Evolutionary conservation across 2,113 vertebrate genomes (phyloP).

Genomic region (Anguilla rostrata): DNA sequence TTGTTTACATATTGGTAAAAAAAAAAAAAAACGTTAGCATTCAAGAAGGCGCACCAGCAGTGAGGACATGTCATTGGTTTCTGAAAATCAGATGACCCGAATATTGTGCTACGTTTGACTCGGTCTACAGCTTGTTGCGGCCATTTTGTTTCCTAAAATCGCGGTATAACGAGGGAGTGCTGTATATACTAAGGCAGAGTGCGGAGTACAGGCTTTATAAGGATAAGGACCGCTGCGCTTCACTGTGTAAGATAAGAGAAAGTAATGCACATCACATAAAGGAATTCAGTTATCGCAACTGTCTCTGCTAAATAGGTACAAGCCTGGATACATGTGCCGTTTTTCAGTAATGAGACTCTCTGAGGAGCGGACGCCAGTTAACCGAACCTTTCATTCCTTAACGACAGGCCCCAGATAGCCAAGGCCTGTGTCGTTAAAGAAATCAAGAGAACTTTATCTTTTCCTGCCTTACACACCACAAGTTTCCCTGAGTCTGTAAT

Average conservation of each 20-base stretch:
- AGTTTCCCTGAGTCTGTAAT: constrained; percentile 37
- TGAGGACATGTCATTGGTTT: neutral
- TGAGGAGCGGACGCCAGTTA: neutral
- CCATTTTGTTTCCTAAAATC: neutral
- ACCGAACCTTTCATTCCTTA: neutral
- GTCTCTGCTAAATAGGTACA: neutral
- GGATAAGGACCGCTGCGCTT: neutral
- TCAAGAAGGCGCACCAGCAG: no score
- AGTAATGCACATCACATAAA: neutral
- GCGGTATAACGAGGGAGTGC: neutral
- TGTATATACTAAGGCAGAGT: constrained; percentile 20
- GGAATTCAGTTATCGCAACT: neutral
- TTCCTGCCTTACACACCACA: neutral
- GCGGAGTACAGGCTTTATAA: constrained; percentile 26
- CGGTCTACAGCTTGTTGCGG: neutral
- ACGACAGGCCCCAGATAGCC: no score
- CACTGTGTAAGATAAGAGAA: neutral
- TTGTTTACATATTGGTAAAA: neutral
- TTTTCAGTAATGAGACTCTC: neutral
- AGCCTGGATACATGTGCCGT: neutral
- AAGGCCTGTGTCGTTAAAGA: neutral
- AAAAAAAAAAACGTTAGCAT: neutral
- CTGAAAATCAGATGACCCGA: neutral
- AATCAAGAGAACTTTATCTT: neutral
- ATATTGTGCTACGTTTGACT: neutral